Percentiles rank a stretch among this genome's conserved stretches.
phyloP scores from a whole-genome alignment of 2,113 vertebrate genomes.

The Aix galericulata region DNA sequence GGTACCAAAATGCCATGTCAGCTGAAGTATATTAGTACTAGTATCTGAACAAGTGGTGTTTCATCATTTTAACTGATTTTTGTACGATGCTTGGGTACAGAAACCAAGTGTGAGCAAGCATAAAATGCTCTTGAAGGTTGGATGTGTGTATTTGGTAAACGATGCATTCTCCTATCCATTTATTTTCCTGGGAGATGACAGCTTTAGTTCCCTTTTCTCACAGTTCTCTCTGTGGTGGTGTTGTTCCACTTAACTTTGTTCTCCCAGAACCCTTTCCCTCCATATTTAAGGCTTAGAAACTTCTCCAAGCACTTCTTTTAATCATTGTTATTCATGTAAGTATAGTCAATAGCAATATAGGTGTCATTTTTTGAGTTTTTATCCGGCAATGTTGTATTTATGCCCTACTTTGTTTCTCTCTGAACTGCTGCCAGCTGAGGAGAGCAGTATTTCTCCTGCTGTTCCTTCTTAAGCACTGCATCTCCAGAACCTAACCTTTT shows the following conservation, averaged over 20 bases:
- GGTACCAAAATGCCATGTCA: not conserved
- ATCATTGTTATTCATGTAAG: not conserved
- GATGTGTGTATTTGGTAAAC: not conserved
- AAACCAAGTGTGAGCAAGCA: not conserved
- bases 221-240: not conserved
- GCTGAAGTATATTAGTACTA: too few species aligned
- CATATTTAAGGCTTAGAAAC: not conserved
- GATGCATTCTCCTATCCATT: not conserved
- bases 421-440: not conserved
- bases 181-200: not conserved
- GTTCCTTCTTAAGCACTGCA: not conserved
- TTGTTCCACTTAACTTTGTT: not conserved
- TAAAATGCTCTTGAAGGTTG: not conserved
- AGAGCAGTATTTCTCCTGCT: not conserved
- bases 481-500: not conserved
- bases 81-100: not conserved
- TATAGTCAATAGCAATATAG: not conserved
- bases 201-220: not conserved
- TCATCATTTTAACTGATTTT: not conserved
- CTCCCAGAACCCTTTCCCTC: not conserved
- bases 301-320: not conserved
- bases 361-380: not conserved
- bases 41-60: not conserved
- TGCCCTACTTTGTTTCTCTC: not conserved
- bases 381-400: not conserved